Evolutionary conservation across 92 coral and sea anemone genomes (phyloP).

Genomic region (Zoanthus solanderi): DNA sequence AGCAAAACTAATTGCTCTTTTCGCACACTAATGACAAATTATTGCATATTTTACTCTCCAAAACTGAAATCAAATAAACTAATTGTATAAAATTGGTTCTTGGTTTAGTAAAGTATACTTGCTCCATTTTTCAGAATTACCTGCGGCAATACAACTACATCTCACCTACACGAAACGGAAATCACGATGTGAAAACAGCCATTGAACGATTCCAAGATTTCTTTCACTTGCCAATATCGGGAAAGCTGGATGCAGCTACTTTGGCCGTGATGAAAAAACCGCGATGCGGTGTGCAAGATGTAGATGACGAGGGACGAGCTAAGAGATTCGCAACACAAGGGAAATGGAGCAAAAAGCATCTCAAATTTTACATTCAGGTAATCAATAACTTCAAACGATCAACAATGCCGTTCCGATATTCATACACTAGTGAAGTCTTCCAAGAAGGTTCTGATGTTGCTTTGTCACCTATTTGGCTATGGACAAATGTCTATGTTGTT

Average conservation of each 20-base stretch:
- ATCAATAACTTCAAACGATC: no score
- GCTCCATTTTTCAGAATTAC: constrained; percentile 60
- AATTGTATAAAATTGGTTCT: no score
- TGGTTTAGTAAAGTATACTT: not conserved
- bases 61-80: no score
- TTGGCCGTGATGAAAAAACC: constrained; percentile 81
- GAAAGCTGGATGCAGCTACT: constrained; percentile 74
- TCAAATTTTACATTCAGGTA: constrained; percentile 56
- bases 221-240: constrained; percentile 79
- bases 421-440: no score
- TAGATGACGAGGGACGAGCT: constrained; percentile 63
- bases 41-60: no score
- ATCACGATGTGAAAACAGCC: constrained; percentile 72
- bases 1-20: no score
- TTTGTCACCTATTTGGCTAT: no score
- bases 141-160: constrained; percentile 77
- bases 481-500: no score
- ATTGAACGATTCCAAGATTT: constrained; percentile 78
- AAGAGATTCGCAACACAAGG: constrained; percentile 61
- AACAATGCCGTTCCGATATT: no score
- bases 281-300: constrained; percentile 91
- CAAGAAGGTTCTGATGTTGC: no score
- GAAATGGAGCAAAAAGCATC: constrained; percentile 58
- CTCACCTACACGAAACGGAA: constrained; percentile 76
- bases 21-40: no score